A percentile compares a stretch with the other conserved stretches of the same genome.
Conservation (phyloP, 2,113 vertebrate genomes). For the Sardina pilchardus region DNA sequence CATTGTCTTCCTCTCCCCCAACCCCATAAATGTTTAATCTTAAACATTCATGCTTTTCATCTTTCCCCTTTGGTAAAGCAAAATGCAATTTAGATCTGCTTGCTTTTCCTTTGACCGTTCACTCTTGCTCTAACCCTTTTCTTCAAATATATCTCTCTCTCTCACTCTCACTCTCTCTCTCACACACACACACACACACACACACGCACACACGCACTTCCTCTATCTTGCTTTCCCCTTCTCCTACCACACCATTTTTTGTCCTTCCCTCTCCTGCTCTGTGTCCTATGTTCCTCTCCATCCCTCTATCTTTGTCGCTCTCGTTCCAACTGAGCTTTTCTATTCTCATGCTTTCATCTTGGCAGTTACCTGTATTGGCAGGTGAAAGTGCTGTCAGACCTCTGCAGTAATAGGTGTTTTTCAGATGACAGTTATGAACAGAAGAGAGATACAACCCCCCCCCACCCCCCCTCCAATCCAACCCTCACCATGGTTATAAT, state of each 20-base stretch:
- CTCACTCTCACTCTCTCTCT: not conserved
- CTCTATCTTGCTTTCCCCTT: not conserved
- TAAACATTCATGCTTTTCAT: slow-evolving; percentile 15
- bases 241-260: not conserved
- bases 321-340: not conserved
- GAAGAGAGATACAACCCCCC: not conserved
- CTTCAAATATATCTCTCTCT: not conserved
- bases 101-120: slow-evolving; percentile 7
- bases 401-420: slow-evolving; percentile 13
- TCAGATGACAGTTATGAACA: slow-evolving; percentile 11
- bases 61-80: not conserved
- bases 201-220: not conserved
- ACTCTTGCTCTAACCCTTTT: not conserved
- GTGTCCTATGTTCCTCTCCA: not conserved
- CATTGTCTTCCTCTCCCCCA: not conserved
- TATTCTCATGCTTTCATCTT: not conserved
- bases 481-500: not conserved
- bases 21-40: slow-evolving; percentile 4
- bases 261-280: not conserved
- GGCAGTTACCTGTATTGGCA: not conserved
- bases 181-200: not conserved
- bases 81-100: slow-evolving; percentile 10
- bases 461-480: not conserved
- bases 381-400: not conserved
- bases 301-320: not conserved